Evolutionary conservation across 2,888 invertebrate species (phyloP).

Genomic region (Epistrophella euchroma): DNA sequence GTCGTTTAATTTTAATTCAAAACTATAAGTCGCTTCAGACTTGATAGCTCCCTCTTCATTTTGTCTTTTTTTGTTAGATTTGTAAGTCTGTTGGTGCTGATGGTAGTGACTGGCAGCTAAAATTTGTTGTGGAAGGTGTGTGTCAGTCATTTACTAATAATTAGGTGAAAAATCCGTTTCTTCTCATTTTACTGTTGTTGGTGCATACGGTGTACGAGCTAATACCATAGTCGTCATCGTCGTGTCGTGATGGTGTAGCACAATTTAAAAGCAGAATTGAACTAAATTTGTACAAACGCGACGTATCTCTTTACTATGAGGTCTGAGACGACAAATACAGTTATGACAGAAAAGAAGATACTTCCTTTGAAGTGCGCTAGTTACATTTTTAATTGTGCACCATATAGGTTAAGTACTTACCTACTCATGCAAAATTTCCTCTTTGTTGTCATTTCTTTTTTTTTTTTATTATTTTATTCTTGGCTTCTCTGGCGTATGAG

Average conservation of each 20-base stretch:
- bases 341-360: slow-evolving; percentile 27
- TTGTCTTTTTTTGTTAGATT: slow-evolving; percentile 31
- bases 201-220: not conserved
- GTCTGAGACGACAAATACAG: slow-evolving; percentile 1
- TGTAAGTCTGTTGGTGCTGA: not conserved
- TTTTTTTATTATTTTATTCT: slow-evolving; percentile 1
- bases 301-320: not conserved
- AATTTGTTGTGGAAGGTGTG: slow-evolving; percentile 44
- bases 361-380: slow-evolving; percentile 45
- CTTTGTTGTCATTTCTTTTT: slow-evolving; percentile 10
- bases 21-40: slow-evolving; percentile 22
- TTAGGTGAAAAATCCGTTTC: slow-evolving; percentile 70
- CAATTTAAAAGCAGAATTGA: not conserved
- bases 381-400: slow-evolving; percentile 64
- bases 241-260: not conserved
- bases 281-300: not conserved
- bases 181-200: slow-evolving; percentile 11
- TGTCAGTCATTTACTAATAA: slow-evolving; percentile 59
- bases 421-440: slow-evolving; percentile 17
- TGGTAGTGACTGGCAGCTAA: slow-evolving; percentile 4
- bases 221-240: slow-evolving; percentile 27
- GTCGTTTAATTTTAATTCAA: slow-evolving; percentile 6
- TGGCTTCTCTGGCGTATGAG: slow-evolving; percentile 58
- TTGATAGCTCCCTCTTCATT: not conserved
- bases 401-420: not conserved